Percentiles rank a stretch among this genome's conserved stretches.
phyloP scores from a whole-genome alignment of 2,113 vertebrate species.

The Corythornis cristatus region DNA sequence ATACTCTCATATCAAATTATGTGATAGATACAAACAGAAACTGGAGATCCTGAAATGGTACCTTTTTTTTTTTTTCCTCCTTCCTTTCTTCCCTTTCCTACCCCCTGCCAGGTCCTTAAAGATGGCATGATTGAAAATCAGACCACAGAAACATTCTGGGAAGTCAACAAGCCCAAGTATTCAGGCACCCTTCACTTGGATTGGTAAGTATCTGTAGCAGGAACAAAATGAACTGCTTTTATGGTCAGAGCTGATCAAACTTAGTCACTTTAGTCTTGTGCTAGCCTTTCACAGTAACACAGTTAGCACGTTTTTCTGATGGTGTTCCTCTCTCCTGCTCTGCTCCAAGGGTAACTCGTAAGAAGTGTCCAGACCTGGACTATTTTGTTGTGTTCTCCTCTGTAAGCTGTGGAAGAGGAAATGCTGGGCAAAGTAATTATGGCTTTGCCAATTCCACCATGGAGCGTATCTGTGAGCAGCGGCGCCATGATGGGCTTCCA shows the following conservation, averaged over 20 bases:
- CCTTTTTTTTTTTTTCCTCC: not conserved
- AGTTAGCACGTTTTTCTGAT: not conserved
- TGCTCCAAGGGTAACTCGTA: slow-evolving; percentile 82
- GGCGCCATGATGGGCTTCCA: slow-evolving; percentile 83
- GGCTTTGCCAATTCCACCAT: slow-evolving; percentile 97
- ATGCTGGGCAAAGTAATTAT: slow-evolving; percentile 93
- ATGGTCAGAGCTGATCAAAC: not conserved
- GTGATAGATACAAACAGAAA: not conserved
- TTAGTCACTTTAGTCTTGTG: not conserved
- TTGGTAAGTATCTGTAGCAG: slow-evolving; percentile 73
- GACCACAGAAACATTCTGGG: slow-evolving; percentile 83
- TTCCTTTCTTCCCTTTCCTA: not conserved
- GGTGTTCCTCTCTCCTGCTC: not conserved
- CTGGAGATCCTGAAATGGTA: not conserved
- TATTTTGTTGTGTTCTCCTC: slow-evolving; percentile 96
- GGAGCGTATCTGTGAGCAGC: slow-evolving; percentile 94
- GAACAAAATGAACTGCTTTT: not conserved
- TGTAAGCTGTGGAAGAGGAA: slow-evolving; percentile 94
- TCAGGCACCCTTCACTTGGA: slow-evolving; percentile 89
- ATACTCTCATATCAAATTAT: not conserved
- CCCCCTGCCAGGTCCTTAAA: slow-evolving; percentile 82
- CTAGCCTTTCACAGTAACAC: not conserved
- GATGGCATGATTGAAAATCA: slow-evolving; percentile 95
- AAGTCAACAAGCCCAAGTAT: slow-evolving; percentile 91
- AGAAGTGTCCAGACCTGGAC: slow-evolving; percentile 86